Evolutionary conservation across 2,888 invertebrate species (phyloP), one percentile per base, ranked within the genome.

Genomic region (Cryptophagus acutangulus): DNA sequence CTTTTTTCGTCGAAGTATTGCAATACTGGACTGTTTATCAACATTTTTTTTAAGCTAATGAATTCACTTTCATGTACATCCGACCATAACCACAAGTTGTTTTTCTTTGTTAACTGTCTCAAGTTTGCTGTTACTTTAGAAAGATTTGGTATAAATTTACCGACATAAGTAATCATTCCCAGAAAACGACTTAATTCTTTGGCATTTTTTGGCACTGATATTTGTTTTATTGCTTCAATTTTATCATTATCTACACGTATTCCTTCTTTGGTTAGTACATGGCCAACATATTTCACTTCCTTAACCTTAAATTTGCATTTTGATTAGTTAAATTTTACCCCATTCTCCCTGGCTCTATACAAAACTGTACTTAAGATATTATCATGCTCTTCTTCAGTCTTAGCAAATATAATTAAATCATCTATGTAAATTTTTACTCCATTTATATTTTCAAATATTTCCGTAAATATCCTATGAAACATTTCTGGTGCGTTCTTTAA

Each of bases 201-300:
- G 3, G 13, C 10, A 34, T 17, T 34, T 34, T 34, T 5, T 8
- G 34, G 34, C 4, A 12, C 12, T 13, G 8, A 10, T 12, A 34
- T 3, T 4, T 17, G n/a, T 17, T 17, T 16, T 12, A 34, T 34
- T 3, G 34, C 34, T 4, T 8, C 2, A 13, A 34, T 14, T n/a
- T 34, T 34, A 3, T 16, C 10, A 6, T n/a, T 15, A 38, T 25
- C 34, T 4, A 20, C 18, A 4, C 10, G n/a, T 5, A 34, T 34
- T 12, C 57, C 57, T 2, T 48, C 25, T 12, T 38, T 43, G 14
- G 41, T 40, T 14, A 56, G 40, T n/a, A 40, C 43, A 31, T 58
- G 54, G 28, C 58, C 57, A 5, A 59, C 24, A 42, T 49, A 58
- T 34, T 46, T 51, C 5, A 58, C 41, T 43, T 52, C 45, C 29